A percentile compares a stretch with the other conserved stretches of the same genome.
These are phyloP conservation scores for Onthophagus sagittarius DNA, from an alignment of 2,888 invertebrate species.

Conservation along the genomic window DNA sequence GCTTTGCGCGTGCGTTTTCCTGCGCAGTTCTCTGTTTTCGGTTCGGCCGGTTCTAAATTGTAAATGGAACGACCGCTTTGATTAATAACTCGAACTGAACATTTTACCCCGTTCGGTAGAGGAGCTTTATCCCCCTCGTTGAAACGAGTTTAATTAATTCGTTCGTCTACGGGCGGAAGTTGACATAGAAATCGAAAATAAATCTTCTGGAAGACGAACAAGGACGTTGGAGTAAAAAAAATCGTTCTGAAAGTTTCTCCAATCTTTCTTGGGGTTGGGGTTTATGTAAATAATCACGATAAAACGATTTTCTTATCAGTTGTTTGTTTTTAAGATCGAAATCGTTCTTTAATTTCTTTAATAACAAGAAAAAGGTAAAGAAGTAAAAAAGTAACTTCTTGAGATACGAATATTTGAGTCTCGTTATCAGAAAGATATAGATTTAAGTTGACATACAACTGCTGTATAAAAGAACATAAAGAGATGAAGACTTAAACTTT, in stretches of 20 bases:
- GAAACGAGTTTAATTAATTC: background rate
- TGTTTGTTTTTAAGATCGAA: background rate
- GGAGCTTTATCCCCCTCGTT: background rate
- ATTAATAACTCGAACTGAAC: background rate
- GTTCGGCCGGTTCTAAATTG: background rate
- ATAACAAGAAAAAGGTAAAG: background rate
- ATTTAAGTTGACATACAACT: too few species aligned
- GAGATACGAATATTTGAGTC: too few species aligned
- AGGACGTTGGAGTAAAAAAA: background rate
- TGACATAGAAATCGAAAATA: background rate
- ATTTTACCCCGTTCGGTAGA: background rate
- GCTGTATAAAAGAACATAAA: too few species aligned
- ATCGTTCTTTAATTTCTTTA: background rate
- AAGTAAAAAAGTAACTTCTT: too few species aligned
- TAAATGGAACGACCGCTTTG: background rate
- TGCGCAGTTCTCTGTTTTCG: background rate
- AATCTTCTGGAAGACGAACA: background rate
- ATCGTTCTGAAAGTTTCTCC: too few species aligned
- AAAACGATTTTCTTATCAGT: background rate
- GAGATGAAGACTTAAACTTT: too few species aligned
- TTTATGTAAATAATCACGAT: background rate
- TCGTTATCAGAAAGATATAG: too few species aligned
- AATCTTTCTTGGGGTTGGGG: background rate
- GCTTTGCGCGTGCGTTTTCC: background rate
- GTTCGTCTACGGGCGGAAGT: background rate